Conservation (phyloP, 1,140 invertebrate genomes). For the Saccostrea glomerata region DNA sequence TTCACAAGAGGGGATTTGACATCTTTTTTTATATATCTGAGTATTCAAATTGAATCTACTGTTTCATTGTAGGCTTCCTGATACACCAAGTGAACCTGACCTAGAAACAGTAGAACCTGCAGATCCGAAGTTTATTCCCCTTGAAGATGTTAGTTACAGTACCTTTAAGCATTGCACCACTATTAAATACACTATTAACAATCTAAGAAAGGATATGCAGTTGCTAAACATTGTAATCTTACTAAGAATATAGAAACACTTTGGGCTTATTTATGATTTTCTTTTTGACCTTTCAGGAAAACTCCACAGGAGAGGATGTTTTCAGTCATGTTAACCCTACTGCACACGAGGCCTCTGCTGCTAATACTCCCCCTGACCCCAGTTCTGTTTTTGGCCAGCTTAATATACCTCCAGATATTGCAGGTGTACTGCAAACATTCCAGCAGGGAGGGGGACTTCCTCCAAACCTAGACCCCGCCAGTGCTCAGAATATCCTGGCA, state of each 20-base stretch:
- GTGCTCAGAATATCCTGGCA: conserved; percentile 68
- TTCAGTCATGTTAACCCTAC: conserved; percentile 62
- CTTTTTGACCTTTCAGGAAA: conserved; percentile 57
- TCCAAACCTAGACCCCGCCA: conserved; percentile 54
- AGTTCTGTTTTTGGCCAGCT: conserved; percentile 35
- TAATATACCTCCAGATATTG: conserved; percentile 68
- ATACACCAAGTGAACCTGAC: conserved; percentile 91
- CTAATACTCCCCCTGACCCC: neutral
- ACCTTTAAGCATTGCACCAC: neutral
- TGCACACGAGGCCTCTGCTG: neutral
- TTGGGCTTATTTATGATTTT: too few relatives aligned
- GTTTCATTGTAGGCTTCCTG: conserved; percentile 84
- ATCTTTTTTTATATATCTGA: too few relatives aligned
- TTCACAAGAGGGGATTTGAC: too few relatives aligned
- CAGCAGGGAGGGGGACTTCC: conserved; percentile 57
- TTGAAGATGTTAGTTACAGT: conserved; percentile 88
- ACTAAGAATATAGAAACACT: too few relatives aligned
- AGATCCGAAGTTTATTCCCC: conserved; percentile 90
- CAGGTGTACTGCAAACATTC: conserved; percentile 66
- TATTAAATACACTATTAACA: too few relatives aligned
- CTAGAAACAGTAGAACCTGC: conserved; percentile 85
- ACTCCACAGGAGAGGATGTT: conserved; percentile 62
- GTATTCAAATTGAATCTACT: neutral
- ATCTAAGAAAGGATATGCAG: too few relatives aligned
- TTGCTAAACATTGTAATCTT: too few relatives aligned